Conservation (phyloP, 2,797 vertebrate species). For the Rachycentron canadum region DNA sequence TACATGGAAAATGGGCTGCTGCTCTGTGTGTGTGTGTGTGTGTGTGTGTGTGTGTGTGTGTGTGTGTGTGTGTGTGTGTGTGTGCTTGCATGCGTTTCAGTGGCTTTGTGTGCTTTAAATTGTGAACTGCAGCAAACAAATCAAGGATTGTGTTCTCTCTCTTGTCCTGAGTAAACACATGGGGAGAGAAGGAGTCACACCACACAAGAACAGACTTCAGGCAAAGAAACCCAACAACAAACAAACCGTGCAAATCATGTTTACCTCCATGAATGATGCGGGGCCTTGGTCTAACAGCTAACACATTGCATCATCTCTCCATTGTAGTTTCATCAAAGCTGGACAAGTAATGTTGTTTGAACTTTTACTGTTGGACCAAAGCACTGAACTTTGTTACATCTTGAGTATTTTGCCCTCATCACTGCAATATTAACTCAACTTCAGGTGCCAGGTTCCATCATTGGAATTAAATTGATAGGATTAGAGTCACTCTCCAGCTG, state of each 20-base stretch:
- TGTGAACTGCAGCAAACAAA: constrained; percentile 41
- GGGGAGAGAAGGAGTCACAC: constrained; percentile 13
- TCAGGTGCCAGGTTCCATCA: background rate
- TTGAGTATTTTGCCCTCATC: background rate
- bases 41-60: constrained; percentile 19
- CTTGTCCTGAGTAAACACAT: constrained; percentile 44
- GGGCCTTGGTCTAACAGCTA: constrained; percentile 16
- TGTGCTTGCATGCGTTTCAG: constrained; percentile 10
- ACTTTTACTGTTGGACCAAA: constrained; percentile 5
- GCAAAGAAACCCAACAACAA: constrained; percentile 46
- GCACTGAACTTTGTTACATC: background rate
- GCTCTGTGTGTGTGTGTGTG: constrained; percentile 16
- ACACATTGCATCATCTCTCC: constrained; percentile 49
- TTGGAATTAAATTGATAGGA: background rate
- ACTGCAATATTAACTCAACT: background rate
- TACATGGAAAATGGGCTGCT: constrained; percentile 28
- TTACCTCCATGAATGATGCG: constrained; percentile 34
- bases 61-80: constrained; percentile 23
- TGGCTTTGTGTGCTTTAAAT: constrained; percentile 37
- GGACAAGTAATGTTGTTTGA: constrained; percentile 4
- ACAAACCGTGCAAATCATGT: constrained; percentile 36
- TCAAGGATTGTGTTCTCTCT: constrained; percentile 42
- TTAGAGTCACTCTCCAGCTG: constrained; percentile 11
- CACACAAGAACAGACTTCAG: constrained; percentile 33
- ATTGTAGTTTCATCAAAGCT: constrained; percentile 47